Evolutionary conservation across 2,797 vertebrate genomes (phyloP).

Genomic region (Ciconia nigra): DNA sequence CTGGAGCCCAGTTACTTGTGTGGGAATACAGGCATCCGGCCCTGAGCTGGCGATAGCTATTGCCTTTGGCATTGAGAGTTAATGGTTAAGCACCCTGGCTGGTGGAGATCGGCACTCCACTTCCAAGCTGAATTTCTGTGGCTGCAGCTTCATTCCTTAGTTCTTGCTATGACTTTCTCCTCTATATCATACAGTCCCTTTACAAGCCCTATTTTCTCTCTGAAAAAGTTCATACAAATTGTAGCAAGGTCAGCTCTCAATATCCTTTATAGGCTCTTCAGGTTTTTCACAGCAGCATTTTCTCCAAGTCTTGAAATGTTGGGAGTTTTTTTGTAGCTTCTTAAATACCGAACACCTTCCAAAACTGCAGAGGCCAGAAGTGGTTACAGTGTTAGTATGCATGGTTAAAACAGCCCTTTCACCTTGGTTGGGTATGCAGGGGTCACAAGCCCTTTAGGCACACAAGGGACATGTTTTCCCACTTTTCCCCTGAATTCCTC

Average conservation of each 20-base stretch:
- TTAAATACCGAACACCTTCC: background rate
- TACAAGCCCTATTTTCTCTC: background rate
- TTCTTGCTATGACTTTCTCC: background rate
- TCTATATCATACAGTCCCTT: background rate
- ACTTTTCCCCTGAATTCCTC: background rate
- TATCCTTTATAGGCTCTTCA: background rate
- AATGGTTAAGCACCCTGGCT: background rate
- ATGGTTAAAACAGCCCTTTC: background rate
- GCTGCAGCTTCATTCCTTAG: background rate
- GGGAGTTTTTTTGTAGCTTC: background rate
- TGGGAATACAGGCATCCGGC: background rate
- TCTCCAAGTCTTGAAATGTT: background rate
- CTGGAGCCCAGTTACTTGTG: background rate
- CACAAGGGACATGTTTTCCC: background rate
- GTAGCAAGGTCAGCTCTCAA: background rate
- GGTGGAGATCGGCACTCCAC: background rate
- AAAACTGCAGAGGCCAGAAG: background rate
- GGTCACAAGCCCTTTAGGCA: background rate
- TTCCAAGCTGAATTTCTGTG: background rate
- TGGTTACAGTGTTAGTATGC: background rate
- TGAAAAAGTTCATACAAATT: background rate
- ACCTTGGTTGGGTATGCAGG: accelerated
- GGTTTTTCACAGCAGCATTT: background rate
- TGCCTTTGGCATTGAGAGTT: background rate
- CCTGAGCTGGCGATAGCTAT: background rate